Base-by-base conservation (phyloP, 2,888 invertebrate genomes). In the Nomada fucata region DNA sequence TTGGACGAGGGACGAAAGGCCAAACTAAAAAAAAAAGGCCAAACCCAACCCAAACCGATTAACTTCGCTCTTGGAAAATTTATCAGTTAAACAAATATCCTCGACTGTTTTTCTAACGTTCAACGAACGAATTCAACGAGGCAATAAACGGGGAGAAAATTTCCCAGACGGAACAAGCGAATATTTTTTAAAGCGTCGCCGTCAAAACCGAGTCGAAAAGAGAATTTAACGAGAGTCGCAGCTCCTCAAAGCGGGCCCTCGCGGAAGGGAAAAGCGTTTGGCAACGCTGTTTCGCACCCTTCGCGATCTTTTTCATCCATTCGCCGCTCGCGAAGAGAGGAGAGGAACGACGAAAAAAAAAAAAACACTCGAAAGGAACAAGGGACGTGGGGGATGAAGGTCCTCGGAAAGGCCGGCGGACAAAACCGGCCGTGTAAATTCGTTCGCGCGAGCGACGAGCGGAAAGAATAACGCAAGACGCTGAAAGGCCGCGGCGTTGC, bases 171-270 rank as follows among this genome's bases (percentile, higher is more conserved):
- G 15, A 9, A 10, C 23, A 9, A 10, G 11, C 5, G 26, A 20
- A 61, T 57, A 36, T 73, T 64, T 64, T 55, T n/a, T 7, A 57
- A 2, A 23, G n/a, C 15, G 7, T 15, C 23, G 2, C 15, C 3
- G 23, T 42, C 7, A 20, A 36, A 9, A 23, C 23, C n/a, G 4
- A n/a, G 9, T 5, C 23, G 7, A 36, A n/a, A 29, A 15, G 2
- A 55, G n/a, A 57, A 47, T 64, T 64, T 64, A 64, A 73, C 55
- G 57, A 64, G 26, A 64, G 50, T 60, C 47, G 10, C 29, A 1
- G 15, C 29, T n/a, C 13, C 18, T 44, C 53, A 63, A 72, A 53
- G 63, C 23, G n/a, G 44, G 15, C 53, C 44, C n/a, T 26, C 52
- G 7, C 11, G 23, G 3, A 11, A 23, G 10, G 15, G 9, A 26